Evolutionary conservation across 2,888 invertebrate genomes (phyloP), one percentile per base, ranked within the genome.

Genomic region (Pteria penguin): DNA sequence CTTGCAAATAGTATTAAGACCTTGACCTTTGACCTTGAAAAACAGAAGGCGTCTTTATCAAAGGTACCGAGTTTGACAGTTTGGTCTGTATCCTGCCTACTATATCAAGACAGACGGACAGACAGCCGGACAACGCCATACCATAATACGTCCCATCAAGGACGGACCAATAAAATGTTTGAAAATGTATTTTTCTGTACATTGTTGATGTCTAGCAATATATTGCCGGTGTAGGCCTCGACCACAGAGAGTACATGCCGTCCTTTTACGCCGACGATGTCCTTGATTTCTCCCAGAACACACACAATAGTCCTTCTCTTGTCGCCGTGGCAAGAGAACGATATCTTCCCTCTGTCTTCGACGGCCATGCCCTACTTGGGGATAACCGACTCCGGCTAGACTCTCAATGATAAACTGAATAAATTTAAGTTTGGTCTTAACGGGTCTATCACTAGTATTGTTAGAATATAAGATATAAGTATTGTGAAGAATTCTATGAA

Each of bases 171-270:
- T n/a, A n/a, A n/a, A n/a, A n/a, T n/a, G n/a, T 45, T 14, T 45
- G 45, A 18, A 4, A 55, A 55, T 22, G n/a, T 55, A 55, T 8
- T n/a, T 4, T 55, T 55, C 55, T 4, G 24, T 55, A 18, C 55
- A 55, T 55, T 55, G 55, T 18, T 24, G 22, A 18, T 55, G 55
- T 24, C 55, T 18, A 18, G 55, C 55, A 55, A 55, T 18, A 18
- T 24, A 55, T 55, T 55, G 55, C 55, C 55, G n/a, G 55, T 55
- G 55, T 55, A 55, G 55, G 55, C 55, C 55, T 55, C 55, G 55
- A 55, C 55, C 55, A 55, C 55, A 55, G 55, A 55, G 55, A 55
- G 4, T 55, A 55, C 55, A 55, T 18, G 24, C 55, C 24, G 55
- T 55, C 55, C 55, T 55, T 22, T 24, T 55, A 55, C 55, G 55